A percentile compares a stretch with the other conserved stretches of the same genome.
These are phyloP conservation scores for Drosophila robusta DNA, from an alignment of 2,888 invertebrate species.

Conservation along the genomic window DNA sequence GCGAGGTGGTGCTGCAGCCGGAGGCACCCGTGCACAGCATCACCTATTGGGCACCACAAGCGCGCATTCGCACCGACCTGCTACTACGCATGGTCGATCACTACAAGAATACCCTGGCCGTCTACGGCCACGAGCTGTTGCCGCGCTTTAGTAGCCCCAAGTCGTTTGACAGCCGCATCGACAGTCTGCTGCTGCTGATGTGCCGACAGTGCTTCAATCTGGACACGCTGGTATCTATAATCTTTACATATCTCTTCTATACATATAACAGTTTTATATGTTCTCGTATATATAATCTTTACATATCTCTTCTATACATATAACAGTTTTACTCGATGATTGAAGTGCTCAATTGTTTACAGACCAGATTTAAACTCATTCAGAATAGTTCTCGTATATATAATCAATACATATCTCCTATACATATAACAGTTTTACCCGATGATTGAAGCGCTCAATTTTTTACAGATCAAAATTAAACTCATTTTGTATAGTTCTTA, in stretches of 20 bases:
- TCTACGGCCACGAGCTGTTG: conserved; percentile 89
- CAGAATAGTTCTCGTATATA: too few relatives aligned
- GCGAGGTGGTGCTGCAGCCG: conserved; percentile 89
- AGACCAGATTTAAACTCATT: too few relatives aligned
- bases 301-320: too few relatives aligned
- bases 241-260: conserved; percentile 42
- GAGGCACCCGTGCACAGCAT: conserved; percentile 89
- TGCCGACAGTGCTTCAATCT: conserved; percentile 89
- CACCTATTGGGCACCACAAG: conserved; percentile 88
- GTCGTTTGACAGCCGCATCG: conserved; percentile 89
- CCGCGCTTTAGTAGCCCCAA: conserved; percentile 89
- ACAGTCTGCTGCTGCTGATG: conserved; percentile 89
- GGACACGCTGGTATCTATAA: conserved; percentile 87
- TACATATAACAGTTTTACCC: too few relatives aligned
- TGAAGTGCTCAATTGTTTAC: too few relatives aligned
- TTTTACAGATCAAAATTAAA: too few relatives aligned
- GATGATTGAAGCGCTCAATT: too few relatives aligned
- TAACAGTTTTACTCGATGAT: too few relatives aligned
- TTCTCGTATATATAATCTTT: conserved; percentile 85
- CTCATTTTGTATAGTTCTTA: too few relatives aligned
- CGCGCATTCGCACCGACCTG: conserved; percentile 86
- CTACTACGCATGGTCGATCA: conserved; percentile 87
- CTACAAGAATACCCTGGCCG: conserved; percentile 87
- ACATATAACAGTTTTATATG: too few relatives aligned
- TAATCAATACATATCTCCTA: too few relatives aligned